Evolutionary conservation across 1,140 invertebrate species (phyloP).

Genomic region (Xylocopa sonorina): DNA sequence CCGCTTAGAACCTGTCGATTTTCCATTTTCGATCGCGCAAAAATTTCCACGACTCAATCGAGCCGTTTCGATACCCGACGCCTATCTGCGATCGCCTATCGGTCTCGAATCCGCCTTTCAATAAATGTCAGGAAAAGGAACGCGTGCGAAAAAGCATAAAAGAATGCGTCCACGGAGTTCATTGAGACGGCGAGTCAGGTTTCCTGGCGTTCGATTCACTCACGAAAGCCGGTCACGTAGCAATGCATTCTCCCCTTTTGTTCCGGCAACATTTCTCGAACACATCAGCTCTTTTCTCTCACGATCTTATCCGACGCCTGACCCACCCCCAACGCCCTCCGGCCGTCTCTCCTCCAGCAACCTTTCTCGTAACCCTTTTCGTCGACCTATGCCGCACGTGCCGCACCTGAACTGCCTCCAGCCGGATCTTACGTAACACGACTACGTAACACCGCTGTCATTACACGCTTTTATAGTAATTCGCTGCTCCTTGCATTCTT

Average conservation of each 20-base stretch:
- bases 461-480: slow-evolving; percentile 45
- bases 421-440: slow-evolving; percentile 40
- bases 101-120: accelerated
- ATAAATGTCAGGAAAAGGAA: background rate
- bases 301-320: slow-evolving; percentile 43
- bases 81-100: background rate
- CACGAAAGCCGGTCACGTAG: slow-evolving; percentile 33
- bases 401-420: slow-evolving; percentile 45
- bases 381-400: slow-evolving; percentile 47
- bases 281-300: slow-evolving; percentile 51
- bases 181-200: background rate
- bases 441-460: slow-evolving; percentile 39
- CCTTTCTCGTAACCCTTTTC: slow-evolving; percentile 53
- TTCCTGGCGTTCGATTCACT: slow-evolving; percentile 7
- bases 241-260: slow-evolving; percentile 34
- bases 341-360: slow-evolving; percentile 4
- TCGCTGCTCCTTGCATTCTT: slow-evolving; percentile 11
- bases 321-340: slow-evolving; percentile 10
- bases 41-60: too few relatives aligned
- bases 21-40: too few relatives aligned
- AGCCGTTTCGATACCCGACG: background rate
- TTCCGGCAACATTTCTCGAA: slow-evolving; percentile 43
- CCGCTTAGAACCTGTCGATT: background rate
- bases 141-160: background rate
- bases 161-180: background rate